A percentile compares a stretch with the other conserved stretches of the same genome.
Evolutionary conservation across 2,888 invertebrate species (phyloP).

Genomic region (Andricus curvator): DNA sequence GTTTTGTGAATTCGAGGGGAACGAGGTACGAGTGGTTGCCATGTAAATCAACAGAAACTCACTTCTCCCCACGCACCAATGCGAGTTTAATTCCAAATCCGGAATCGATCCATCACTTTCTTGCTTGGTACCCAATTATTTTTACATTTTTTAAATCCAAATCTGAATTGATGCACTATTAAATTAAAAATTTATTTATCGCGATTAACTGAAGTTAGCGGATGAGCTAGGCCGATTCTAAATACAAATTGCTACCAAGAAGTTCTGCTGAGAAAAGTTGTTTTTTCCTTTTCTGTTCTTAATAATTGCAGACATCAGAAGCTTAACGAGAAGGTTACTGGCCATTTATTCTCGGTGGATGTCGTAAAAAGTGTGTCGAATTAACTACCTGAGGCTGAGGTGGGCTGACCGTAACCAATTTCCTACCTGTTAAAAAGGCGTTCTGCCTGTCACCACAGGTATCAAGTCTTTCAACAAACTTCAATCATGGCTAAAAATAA

Average conservation of each 20-base stretch:
- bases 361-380: conserved; percentile 4
- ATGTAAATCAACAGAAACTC: conserved; percentile 48
- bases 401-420: not conserved
- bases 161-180: too few relatives aligned
- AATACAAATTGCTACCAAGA: too few relatives aligned
- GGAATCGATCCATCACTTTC: conserved; percentile 8
- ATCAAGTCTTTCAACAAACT: not conserved
- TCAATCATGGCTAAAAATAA: not conserved
- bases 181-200: too few relatives aligned
- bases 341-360: not conserved
- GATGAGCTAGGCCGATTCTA: too few relatives aligned
- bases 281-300: not conserved
- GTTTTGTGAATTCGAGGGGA: conserved; percentile 44
- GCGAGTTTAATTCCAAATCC: conserved; percentile 1
- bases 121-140: not conserved
- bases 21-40: conserved; percentile 44
- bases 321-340: not conserved
- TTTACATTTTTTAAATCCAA: not conserved
- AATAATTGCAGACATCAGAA: not conserved
- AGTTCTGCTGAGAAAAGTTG: too few relatives aligned
- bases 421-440: not conserved
- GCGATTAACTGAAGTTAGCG: too few relatives aligned
- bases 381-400: not conserved
- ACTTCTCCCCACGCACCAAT: conserved; percentile 34
- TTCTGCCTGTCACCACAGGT: not conserved